Percentiles rank a stretch among this genome's conserved stretches.
Evolutionary conservation across 2,113 vertebrate species (phyloP).

Genomic region (Phasianus colchicus): DNA sequence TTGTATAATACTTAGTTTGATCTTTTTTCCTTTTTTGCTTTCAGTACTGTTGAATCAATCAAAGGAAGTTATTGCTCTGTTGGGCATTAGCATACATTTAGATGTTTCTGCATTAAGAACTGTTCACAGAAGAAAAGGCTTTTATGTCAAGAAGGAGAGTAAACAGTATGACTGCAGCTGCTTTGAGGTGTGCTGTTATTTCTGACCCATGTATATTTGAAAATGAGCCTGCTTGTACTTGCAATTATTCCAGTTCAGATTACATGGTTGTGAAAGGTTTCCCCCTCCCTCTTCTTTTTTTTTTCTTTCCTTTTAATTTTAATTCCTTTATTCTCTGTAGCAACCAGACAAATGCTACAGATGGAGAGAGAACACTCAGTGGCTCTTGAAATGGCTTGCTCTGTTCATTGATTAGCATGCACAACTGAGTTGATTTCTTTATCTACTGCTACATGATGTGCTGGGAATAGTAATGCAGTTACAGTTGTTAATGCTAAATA

Average conservation of each 20-base stretch:
- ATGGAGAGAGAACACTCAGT: not conserved
- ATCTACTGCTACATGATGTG: not conserved
- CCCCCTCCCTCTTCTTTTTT: not conserved
- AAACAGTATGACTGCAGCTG: conserved; percentile 58
- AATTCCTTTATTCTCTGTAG: not conserved
- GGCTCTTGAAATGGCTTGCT: not conserved
- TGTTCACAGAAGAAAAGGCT: conserved; percentile 67
- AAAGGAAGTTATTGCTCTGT: conserved; percentile 72
- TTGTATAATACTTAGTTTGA: conserved; percentile 72
- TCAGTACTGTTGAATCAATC: conserved; percentile 75
- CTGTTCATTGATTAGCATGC: not conserved
- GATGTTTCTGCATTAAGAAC: conserved; percentile 70
- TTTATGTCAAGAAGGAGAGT: conserved; percentile 71
- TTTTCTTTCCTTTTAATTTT: not conserved
- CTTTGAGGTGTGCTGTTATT: conserved; percentile 70
- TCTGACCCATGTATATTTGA: conserved; percentile 51
- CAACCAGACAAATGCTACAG: not conserved
- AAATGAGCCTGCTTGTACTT: conserved; percentile 64
- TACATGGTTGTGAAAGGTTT: not conserved
- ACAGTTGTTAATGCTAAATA: not conserved
- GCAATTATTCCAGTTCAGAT: conserved; percentile 36
- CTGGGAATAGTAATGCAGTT: not conserved
- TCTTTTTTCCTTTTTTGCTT: conserved; percentile 64
- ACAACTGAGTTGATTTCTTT: not conserved
- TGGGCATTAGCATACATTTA: conserved; percentile 72